Evolutionary conservation across 2,797 vertebrate genomes (phyloP).

Genomic region (Anguilla pacifica): DNA sequence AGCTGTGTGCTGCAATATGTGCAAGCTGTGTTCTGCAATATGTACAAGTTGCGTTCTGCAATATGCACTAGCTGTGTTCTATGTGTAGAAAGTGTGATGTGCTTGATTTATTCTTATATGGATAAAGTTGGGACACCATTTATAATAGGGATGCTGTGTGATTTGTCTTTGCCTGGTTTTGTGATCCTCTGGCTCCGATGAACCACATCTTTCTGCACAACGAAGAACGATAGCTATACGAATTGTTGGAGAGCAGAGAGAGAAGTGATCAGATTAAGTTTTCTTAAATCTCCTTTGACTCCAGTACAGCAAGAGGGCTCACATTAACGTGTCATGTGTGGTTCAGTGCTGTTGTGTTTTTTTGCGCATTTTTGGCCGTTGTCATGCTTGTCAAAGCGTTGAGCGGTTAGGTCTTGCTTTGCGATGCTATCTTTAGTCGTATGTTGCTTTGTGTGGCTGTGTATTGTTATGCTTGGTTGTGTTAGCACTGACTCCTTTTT

Average conservation of each 20-base stretch:
- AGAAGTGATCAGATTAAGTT: neutral
- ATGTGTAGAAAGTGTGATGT: neutral
- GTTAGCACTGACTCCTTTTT: neutral
- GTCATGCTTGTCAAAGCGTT: neutral
- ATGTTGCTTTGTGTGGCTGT: neutral
- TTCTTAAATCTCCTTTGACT: neutral
- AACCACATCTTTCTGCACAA: neutral
- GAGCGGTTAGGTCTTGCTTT: neutral
- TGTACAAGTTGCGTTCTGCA: neutral
- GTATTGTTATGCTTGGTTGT: neutral
- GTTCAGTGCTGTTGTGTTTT: neutral
- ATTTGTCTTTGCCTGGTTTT: neutral
- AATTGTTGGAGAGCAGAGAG: neutral
- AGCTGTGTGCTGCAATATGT: neutral
- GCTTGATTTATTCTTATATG: neutral
- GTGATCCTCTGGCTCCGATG: neutral
- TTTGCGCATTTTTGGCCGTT: neutral
- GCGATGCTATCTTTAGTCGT: neutral
- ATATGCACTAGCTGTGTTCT: neutral
- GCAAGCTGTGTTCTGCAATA: neutral
- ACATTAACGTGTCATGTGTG: neutral
- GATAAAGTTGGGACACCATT: neutral
- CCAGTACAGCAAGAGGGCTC: neutral
- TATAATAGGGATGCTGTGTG: neutral
- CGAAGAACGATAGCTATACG: neutral